Conservation (phyloP, 2,888 invertebrate genomes). For the Cheilosia vulpina region DNA sequence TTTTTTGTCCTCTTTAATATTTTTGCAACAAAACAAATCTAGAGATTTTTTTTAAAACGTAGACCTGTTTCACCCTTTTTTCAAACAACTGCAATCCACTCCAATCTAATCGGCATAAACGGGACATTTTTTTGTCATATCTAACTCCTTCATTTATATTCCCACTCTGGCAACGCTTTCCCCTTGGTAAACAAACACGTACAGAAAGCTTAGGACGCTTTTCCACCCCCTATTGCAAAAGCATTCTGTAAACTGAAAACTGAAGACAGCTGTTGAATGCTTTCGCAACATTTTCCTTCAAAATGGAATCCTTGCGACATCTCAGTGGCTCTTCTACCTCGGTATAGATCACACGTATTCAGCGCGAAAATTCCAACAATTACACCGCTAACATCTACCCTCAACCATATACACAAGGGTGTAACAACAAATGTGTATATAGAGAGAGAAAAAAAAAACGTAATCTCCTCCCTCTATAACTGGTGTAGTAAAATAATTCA, state of each 20-base stretch:
- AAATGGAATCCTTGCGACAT: constrained; percentile 37
- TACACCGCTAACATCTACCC: not conserved
- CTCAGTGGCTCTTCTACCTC: constrained; percentile 54
- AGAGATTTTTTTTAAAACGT: too few relatives aligned
- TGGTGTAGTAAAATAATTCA: constrained; percentile 40
- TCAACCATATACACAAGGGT: constrained; percentile 24
- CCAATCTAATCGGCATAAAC: not conserved
- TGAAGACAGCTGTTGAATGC: constrained; percentile 68
- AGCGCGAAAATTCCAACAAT: not conserved
- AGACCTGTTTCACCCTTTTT: too few relatives aligned
- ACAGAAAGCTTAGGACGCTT: constrained; percentile 29
- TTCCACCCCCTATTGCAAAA: not conserved
- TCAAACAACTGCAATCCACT: too few relatives aligned
- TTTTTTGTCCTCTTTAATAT: too few relatives aligned
- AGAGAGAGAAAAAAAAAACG: constrained; percentile 40
- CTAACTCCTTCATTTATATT: too few relatives aligned
- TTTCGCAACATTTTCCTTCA: constrained; percentile 56
- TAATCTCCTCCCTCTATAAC: not conserved
- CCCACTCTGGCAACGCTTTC: constrained; percentile 22
- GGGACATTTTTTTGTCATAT: not conserved
- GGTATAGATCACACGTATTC: constrained; percentile 38
- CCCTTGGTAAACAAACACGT: constrained; percentile 19
- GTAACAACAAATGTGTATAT: constrained; percentile 53
- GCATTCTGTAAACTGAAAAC: not conserved
- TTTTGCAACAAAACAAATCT: too few relatives aligned